Evolutionary conservation across 2,888 invertebrate species (phyloP).

Genomic region (Brachypalpus laphriformis): DNA sequence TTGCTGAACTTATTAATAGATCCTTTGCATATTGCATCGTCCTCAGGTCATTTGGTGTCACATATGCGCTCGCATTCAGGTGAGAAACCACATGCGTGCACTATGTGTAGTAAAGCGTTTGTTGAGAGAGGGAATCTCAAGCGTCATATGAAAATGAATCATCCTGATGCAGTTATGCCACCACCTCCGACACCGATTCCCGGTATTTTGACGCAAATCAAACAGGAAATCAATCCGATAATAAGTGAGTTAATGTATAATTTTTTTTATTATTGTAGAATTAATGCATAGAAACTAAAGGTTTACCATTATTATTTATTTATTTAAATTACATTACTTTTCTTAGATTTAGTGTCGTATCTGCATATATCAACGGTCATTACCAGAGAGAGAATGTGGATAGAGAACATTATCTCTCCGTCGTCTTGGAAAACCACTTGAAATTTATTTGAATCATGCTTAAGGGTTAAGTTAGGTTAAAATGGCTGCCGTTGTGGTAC

Average conservation of each 20-base stretch:
- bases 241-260: conserved; percentile 79
- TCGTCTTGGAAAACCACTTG: no score
- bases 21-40: conserved; percentile 52
- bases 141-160: conserved; percentile 89
- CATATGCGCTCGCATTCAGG: conserved; percentile 91
- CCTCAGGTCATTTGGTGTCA: conserved; percentile 88
- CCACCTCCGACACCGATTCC: conserved; percentile 82
- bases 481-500: no score
- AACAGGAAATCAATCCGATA: conserved; percentile 82
- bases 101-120: conserved; percentile 90
- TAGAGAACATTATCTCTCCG: no score
- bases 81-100: conserved; percentile 85
- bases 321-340: no score
- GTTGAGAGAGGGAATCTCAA: conserved; percentile 92
- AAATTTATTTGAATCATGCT: no score
- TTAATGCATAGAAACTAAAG: no score
- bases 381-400: no score
- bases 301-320: no score
- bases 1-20: conserved; percentile 43
- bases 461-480: no score
- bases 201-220: conserved; percentile 81
- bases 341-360: no score
- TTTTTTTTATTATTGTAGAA: not conserved
- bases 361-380: no score
- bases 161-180: conserved; percentile 84